Conservation (phyloP, 2,888 invertebrate species). For the Apotomis capreana region DNA sequence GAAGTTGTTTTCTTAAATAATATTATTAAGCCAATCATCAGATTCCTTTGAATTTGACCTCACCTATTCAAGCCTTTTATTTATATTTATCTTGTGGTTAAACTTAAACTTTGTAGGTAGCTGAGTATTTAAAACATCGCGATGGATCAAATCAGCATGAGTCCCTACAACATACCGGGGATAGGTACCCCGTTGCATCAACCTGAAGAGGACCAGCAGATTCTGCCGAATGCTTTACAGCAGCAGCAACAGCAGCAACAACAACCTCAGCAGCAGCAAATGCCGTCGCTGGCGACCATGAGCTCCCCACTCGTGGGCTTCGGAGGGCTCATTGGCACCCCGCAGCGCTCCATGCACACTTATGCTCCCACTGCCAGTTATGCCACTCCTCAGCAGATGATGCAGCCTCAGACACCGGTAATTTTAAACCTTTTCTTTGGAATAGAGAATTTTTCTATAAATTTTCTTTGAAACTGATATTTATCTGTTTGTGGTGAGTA, state of each 20-base stretch:
- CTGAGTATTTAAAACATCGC: conserved; percentile 48
- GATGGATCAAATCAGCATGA: conserved; percentile 95
- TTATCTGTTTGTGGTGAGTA: no score
- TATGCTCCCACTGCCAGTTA: conserved; percentile 90
- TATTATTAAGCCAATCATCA: background rate
- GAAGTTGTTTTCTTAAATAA: conserved; percentile 21
- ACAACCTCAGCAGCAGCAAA: conserved; percentile 84
- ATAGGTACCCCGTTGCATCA: conserved; percentile 95
- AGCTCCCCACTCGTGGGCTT: conserved; percentile 85
- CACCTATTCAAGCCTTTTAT: background rate
- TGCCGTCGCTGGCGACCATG: conserved; percentile 83
- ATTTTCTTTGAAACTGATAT: no score
- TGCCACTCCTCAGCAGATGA: conserved; percentile 91
- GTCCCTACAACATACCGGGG: conserved; percentile 95
- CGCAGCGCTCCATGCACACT: conserved; percentile 89
- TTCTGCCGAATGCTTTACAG: conserved; percentile 89
- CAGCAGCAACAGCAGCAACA: conserved; percentile 91
- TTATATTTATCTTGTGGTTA: background rate
- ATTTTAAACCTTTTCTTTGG: conserved; percentile 41
- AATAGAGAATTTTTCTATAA: background rate
- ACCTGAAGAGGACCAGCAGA: conserved; percentile 95
- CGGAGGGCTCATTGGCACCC: conserved; percentile 85
- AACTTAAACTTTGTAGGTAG: conserved; percentile 1
- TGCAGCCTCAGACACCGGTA: conserved; percentile 96
- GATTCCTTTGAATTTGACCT: background rate